A percentile compares a stretch with the other conserved stretches of the same genome.
Evolutionary conservation across 2,797 vertebrate genomes (phyloP).

Genomic region (Liparis tanakae): DNA sequence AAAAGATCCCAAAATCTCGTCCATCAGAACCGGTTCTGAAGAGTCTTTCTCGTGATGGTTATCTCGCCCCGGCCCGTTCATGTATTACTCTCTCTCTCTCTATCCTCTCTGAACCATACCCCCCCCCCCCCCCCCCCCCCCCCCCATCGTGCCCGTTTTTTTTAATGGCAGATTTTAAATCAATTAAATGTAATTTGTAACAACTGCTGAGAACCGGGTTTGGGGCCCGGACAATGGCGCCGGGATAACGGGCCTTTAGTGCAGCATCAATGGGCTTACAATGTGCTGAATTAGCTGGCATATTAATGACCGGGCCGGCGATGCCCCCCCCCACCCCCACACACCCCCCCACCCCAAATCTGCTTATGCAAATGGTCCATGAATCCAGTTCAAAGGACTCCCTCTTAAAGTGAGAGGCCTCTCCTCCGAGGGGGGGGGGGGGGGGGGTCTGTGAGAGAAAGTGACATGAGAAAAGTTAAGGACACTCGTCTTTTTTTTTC

Average conservation of each 20-base stretch:
- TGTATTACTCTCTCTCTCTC: too few species aligned
- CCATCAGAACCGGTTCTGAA: too few species aligned
- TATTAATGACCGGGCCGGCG: constrained; percentile 98
- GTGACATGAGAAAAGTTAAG: constrained; percentile 99
- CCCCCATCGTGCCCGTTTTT: constrained; percentile 80
- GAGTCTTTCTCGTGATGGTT: too few species aligned
- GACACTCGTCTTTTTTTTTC: constrained; percentile 90
- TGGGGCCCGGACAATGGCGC: constrained; percentile 95
- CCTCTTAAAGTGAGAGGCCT: constrained; percentile 91
- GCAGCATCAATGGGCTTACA: constrained; percentile 99
- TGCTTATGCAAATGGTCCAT: constrained; percentile 99
- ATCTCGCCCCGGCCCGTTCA: too few species aligned
- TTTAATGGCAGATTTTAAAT: constrained; percentile 88
- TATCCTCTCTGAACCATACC: too few species aligned
- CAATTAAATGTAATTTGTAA: constrained; percentile 99
- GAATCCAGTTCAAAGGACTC: constrained; percentile 98
- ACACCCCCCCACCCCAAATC: constrained; percentile 94
- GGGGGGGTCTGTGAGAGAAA: constrained; percentile 87
- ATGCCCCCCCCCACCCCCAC: constrained; percentile 93
- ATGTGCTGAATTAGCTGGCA: constrained; percentile 99
- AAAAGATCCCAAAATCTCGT: too few species aligned
- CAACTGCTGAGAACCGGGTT: constrained; percentile 93
- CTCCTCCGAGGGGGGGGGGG: constrained; percentile 69
- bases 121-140: too few species aligned
- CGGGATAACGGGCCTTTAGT: constrained; percentile 99